phyloP scores from a whole-genome alignment of 2,888 invertebrate genomes.

The Brachyptera risi region DNA sequence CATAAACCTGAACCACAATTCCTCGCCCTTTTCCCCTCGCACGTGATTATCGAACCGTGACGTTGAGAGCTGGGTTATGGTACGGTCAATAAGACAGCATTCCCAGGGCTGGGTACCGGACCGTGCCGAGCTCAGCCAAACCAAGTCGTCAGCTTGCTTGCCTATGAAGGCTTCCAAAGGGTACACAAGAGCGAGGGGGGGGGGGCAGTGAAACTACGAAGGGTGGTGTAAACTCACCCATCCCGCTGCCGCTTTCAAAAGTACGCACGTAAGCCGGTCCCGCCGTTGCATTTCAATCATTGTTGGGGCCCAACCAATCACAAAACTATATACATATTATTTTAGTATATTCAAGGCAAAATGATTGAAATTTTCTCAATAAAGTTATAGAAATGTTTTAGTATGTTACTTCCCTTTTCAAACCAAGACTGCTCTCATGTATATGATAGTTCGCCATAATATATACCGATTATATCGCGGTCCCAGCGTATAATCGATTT shows the following conservation, averaged over 20 bases:
- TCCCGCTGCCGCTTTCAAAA: neutral
- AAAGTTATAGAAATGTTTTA: neutral
- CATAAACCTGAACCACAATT: constrained; percentile 36
- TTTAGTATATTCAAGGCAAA: too few species aligned
- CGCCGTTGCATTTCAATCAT: too few species aligned
- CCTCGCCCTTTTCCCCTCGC: constrained; percentile 35
- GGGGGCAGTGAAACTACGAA: neutral
- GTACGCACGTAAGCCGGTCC: too few species aligned
- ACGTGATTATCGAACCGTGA: constrained; percentile 48
- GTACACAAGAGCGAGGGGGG: neutral
- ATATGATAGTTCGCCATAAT: too few species aligned
- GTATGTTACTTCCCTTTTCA: too few species aligned
- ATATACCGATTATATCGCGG: too few species aligned
- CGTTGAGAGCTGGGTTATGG: constrained; percentile 42
- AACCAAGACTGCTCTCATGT: too few species aligned
- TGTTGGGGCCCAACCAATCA: too few species aligned
- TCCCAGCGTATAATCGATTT: too few species aligned
- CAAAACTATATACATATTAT: neutral
- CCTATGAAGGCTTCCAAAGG: constrained; percentile 21
- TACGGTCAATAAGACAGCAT: constrained; percentile 47
- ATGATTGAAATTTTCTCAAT: constrained; percentile 5
- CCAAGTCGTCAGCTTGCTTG: constrained; percentile 20
- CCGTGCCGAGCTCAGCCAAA: constrained; percentile 33
- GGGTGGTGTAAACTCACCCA: neutral
- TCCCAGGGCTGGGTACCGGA: constrained; percentile 41